Base-by-base conservation (phyloP, 2,113 vertebrate genomes). In the Pao palembangensis region DNA sequence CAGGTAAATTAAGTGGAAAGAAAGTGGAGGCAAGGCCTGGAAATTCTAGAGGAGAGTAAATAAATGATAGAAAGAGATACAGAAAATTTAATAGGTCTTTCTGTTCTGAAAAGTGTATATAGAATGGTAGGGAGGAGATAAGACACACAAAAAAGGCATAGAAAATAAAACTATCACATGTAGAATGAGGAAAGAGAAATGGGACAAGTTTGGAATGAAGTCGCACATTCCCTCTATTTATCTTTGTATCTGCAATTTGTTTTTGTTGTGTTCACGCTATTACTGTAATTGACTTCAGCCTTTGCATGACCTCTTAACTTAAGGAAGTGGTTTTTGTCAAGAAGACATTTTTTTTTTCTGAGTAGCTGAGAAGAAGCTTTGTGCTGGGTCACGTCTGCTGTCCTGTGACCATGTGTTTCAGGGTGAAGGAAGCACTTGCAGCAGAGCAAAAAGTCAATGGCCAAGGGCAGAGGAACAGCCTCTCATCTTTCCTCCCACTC, bases 341-440 rank as follows among this genome's bases (percentile, higher is more conserved):
- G 75, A 63, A 79, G 70, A 20, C 6, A 28, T 63, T 66, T 60
- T 79, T 75, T 71, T 67, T 70, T 43, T 66, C 43, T 65, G 60
- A 58, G 60, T 19, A 34, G 49, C 63, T 81, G 76, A 83, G 71
- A 79, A 19, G 44, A 54, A 51, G 20, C 64, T 81, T 76, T 84
- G 74, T 87, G 63, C 18, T 18, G 18, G 31, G 55, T 59, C 74
- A 76, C 70, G 72, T 55, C 69, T 34, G 49, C 75, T 82, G 76
- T 83, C 76, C 75, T 83, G 79, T 88, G 83, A 85, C 79, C 68
- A 42, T 83, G 65, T 69, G 57, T 84, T 86, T 66, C 71, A 89
- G 88, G 58, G 79, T 89, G 46, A 85, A 54, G 69, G 73, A 77
- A 67, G 80, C 19, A 23, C 69, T 87, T 11, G 17, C 58, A 73